Conservation (phyloP, 2,888 invertebrate species). For the Conops quadrifasciatus region DNA sequence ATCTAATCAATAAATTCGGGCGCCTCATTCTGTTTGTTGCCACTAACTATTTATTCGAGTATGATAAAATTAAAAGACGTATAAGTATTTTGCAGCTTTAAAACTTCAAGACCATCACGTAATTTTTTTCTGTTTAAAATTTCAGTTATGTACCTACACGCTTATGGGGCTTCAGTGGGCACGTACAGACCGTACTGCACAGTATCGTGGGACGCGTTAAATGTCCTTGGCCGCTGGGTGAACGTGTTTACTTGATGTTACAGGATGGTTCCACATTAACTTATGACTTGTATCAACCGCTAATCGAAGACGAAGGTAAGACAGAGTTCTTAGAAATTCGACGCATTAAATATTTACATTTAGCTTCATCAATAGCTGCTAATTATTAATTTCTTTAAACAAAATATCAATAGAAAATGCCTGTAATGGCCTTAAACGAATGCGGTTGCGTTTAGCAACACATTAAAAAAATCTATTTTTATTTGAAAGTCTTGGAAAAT, state of each 20-base stretch:
- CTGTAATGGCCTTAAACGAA: not conserved
- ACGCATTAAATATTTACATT: not conserved
- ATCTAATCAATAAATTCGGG: no score
- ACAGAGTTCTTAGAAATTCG: conserved; percentile 30
- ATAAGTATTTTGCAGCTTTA: not conserved
- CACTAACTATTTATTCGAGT: no score
- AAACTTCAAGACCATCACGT: not conserved
- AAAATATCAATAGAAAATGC: not conserved
- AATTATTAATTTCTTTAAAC: not conserved
- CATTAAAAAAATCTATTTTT: no score
- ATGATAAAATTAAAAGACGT: no score
- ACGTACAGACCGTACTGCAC: conserved; percentile 92
- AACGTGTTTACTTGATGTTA: conserved; percentile 78
- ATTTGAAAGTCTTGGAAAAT: no score
- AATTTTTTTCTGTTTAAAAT: conserved; percentile 44
- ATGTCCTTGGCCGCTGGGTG: conserved; percentile 89
- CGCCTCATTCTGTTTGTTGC: no score
- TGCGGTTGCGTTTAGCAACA: no score
- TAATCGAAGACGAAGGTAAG: conserved; percentile 77
- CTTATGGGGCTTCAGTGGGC: conserved; percentile 95
- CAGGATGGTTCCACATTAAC: conserved; percentile 89
- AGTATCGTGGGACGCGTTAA: conserved; percentile 86
- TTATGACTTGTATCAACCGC: conserved; percentile 90
- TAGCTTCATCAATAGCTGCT: not conserved
- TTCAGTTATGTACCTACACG: conserved; percentile 87